phyloP scores from a whole-genome alignment of 1,140 invertebrate species.

The Nephila pilipes region DNA sequence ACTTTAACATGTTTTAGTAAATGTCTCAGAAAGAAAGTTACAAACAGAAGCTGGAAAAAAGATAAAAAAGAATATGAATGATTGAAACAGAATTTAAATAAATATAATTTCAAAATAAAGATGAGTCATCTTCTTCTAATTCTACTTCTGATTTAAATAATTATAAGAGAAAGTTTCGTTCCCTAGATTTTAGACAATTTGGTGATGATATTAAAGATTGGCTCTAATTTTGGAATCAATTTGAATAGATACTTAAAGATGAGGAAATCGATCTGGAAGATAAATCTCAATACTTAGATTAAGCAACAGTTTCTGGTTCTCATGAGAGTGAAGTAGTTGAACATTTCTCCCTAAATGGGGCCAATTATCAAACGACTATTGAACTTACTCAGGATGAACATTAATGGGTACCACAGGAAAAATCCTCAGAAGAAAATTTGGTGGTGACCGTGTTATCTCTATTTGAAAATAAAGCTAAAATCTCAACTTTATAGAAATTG shows the following conservation, averaged over 20 bases:
- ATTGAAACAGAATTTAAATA: too few species aligned
- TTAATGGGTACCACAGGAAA: background rate
- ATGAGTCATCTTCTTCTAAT: too few species aligned
- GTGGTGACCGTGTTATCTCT: background rate
- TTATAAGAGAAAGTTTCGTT: too few species aligned
- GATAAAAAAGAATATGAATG: too few species aligned
- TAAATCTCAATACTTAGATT: constrained; percentile 9
- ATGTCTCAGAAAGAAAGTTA: too few species aligned
- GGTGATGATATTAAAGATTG: background rate
- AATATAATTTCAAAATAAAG: too few species aligned
- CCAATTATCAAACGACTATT: background rate
- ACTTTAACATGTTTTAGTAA: too few species aligned
- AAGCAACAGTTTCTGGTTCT: too few species aligned
- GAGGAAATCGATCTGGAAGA: background rate
- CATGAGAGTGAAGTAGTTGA: too few species aligned
- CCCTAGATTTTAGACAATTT: too few species aligned
- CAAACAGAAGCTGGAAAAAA: too few species aligned
- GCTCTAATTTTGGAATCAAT: background rate
- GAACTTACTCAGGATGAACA: background rate
- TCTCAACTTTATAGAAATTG: background rate
- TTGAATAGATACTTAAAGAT: constrained; percentile 16
- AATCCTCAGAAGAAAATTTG: background rate
- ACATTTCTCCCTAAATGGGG: background rate
- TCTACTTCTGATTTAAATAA: too few species aligned
- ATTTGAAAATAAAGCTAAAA: background rate